phyloP scores from a whole-genome alignment of 2,797 vertebrate species.

The Sardinella longiceps region DNA sequence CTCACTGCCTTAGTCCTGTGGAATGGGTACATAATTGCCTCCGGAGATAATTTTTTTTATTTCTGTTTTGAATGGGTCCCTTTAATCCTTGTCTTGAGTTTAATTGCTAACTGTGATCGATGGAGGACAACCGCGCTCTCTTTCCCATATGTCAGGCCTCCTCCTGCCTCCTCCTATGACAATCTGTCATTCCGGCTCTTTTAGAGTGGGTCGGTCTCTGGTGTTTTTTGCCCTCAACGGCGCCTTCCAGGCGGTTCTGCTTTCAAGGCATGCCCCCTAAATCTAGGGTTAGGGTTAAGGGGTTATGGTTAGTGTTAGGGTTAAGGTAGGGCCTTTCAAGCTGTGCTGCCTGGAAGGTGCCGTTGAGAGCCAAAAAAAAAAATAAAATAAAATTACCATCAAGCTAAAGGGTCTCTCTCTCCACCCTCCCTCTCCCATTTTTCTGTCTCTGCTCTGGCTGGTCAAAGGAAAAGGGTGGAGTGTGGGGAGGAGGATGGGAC shows the following conservation, averaged over 20 bases:
- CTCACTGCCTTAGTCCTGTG: slow-evolving; percentile 50
- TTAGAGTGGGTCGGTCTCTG: too few species aligned
- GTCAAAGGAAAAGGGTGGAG: slow-evolving; percentile 46
- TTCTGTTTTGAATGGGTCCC: slow-evolving; percentile 54
- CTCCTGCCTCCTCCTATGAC: background rate
- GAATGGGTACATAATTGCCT: slow-evolving; percentile 65
- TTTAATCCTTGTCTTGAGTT: slow-evolving; percentile 63
- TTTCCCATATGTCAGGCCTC: background rate
- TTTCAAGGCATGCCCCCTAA: too few species aligned
- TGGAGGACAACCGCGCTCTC: slow-evolving; percentile 52
- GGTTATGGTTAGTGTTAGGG: too few species aligned
- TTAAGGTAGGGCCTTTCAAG: too few species aligned
- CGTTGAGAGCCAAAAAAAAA: too few species aligned
- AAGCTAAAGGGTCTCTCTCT: background rate
- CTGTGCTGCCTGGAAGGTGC: too few species aligned
- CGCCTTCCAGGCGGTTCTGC: too few species aligned
- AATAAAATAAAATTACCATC: too few species aligned
- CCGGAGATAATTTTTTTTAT: slow-evolving; percentile 64
- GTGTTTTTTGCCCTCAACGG: too few species aligned
- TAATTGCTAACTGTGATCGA: slow-evolving; percentile 66
- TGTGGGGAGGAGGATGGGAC: background rate
- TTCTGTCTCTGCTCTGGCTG: slow-evolving; percentile 44
- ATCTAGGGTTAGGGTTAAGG: too few species aligned
- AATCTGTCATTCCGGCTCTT: background rate
- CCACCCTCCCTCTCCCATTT: slow-evolving; percentile 40